Evolutionary conservation across 2,797 vertebrate species (phyloP).

Genomic region (Notolepis coatsorum): DNA sequence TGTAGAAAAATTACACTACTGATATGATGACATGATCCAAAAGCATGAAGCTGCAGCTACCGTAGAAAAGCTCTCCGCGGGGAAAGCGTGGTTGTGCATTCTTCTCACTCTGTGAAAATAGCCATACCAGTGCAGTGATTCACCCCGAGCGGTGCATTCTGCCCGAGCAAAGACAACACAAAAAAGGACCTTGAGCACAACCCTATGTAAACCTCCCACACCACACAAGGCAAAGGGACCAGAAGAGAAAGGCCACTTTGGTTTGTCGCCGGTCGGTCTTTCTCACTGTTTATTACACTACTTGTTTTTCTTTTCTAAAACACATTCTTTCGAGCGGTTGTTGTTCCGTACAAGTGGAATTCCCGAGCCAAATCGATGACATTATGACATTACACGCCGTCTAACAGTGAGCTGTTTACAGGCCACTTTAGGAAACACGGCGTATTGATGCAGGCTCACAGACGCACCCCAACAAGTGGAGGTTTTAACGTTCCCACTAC

Average conservation of each 20-base stretch:
- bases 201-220: constrained; percentile 66
- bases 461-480: constrained; percentile 25
- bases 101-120: constrained; percentile 57
- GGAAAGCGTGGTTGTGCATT: too few relatives aligned
- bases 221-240: constrained; percentile 37
- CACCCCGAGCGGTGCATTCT: constrained; percentile 64
- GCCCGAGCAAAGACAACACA: constrained; percentile 66
- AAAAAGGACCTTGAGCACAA: constrained; percentile 69
- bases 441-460: constrained; percentile 30
- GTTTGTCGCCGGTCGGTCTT: background rate
- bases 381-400: constrained; percentile 58
- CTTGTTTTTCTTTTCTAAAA: constrained; percentile 24
- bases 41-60: background rate
- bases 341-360: constrained; percentile 54
- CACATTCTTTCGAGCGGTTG: constrained; percentile 9
- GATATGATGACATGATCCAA: constrained; percentile 13
- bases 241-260: constrained; percentile 47
- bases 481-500: constrained; percentile 12
- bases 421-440: constrained; percentile 50
- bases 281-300: constrained; percentile 39
- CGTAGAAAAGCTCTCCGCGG: constrained; percentile 38
- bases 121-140: constrained; percentile 59
- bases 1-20: background rate
- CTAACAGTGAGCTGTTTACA: constrained; percentile 59
- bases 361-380: constrained; percentile 64